phyloP scores from a whole-genome alignment of 2,888 invertebrate species.

The Cheilosia urbana region DNA sequence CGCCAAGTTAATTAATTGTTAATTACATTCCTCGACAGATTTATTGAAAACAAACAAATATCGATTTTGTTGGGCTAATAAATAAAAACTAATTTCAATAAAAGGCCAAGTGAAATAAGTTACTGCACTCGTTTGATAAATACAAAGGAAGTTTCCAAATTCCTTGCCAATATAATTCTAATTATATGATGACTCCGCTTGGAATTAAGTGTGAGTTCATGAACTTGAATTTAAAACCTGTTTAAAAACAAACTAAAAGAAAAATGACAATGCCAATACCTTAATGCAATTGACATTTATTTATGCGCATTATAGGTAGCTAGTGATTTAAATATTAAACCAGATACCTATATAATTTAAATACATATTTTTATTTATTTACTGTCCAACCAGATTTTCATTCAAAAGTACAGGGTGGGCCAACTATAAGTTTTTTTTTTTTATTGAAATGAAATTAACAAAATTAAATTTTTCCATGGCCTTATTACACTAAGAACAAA shows the following conservation, averaged over 20 bases:
- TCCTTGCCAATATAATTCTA: neutral
- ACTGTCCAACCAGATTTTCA: too few relatives aligned
- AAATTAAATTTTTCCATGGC: too few relatives aligned
- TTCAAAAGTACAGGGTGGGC: too few relatives aligned
- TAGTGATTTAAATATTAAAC: too few relatives aligned
- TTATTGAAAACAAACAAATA: constrained; percentile 21
- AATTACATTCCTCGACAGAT: constrained; percentile 33
- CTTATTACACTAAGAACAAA: too few relatives aligned
- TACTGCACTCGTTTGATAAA: constrained; percentile 40
- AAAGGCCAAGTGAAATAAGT: constrained; percentile 39
- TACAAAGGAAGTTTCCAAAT: constrained; percentile 21
- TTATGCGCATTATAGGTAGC: too few relatives aligned
- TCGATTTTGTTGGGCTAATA: constrained; percentile 10
- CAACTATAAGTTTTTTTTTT: too few relatives aligned
- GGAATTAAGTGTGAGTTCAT: constrained; percentile 31
- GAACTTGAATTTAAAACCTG: constrained; percentile 41
- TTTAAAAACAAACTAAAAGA: neutral
- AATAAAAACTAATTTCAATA: neutral
- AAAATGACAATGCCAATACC: neutral
- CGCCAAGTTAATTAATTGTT: constrained; percentile 43
- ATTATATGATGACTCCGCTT: neutral
- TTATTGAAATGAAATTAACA: too few relatives aligned
- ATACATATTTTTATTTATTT: too few relatives aligned
- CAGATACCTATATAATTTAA: too few relatives aligned
- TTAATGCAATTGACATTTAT: too few relatives aligned